Base-by-base conservation (phyloP, 35 echinoderm and acorn worm species). In the Lytechinus variegatus region DNA sequence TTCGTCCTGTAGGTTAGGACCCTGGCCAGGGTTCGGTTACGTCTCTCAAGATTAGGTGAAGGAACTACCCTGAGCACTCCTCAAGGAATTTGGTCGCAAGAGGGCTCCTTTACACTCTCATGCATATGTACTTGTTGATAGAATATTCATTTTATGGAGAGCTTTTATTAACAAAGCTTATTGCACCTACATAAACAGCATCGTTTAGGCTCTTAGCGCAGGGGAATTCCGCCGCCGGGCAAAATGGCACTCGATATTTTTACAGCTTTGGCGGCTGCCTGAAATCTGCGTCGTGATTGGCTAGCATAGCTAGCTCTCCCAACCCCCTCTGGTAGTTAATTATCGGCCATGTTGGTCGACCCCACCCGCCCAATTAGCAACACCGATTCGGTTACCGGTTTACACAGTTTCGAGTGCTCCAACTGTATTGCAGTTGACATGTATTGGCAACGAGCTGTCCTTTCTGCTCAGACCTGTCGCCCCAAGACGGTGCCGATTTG, bases 171-270 rank as follows among this genome's bases (percentile, higher is more conserved):
- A 93, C 95, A 96, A 96, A 96, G 95, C 95, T 96, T 96, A 96
- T 96, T 96, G 95, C 95, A 96, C 95, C 95, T 96, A 96, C 95
- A 96, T 86, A 96, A 96, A 96, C 95, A 96, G 95, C 95, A 92
- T 66, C 95, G 88, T 96, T 96, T 96, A 89, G 91, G 95, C 87
- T 91, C 58, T 89, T 92, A 71, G 95, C 95, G 95, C 89, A 52
- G 95, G 89, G 91, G 95, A 96, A 96, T 96, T 96, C 87, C 27
- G 95, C 95, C 95, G 95, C 54, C 95, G 95, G 95, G 95, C 89
- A 91, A 96, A 96, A 96, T 91, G 27, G 95, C 88, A 91, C 87
- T 96, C 87, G 95, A 91, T 96, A 96, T 96, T 96, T 96, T 96
- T 96, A 96, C 95, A 96, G 95, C 95, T 96, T 96, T 89, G 89